Evolutionary conservation across 2,113 vertebrate species (phyloP), one percentile per base, ranked within the genome.

Genomic region (Platycercus adscitus): DNA sequence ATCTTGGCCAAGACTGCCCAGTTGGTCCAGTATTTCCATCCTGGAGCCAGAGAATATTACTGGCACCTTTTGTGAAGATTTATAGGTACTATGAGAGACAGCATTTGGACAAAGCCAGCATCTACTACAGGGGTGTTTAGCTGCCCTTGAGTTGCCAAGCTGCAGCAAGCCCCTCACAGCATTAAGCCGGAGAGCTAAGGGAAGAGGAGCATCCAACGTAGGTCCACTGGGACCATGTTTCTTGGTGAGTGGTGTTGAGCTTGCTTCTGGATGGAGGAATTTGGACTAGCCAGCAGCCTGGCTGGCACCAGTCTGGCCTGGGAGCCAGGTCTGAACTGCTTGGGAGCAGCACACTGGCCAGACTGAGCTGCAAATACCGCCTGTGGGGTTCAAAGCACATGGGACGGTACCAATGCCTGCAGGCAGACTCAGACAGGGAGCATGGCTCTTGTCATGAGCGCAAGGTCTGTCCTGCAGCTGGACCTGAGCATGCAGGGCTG

Each of bases 321-420:
- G 47, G 44, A 52, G 31, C 18, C 0, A 2, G 8, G 28, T 77
- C 13, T 39, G 64, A 43, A 1, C 29, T 29, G 44, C 39, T 11
- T 31, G 35, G 28, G 44, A 84, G 55, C 24, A 47, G 14, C 33
- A 21, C 26, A 3, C 7, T 9, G 65, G 31, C 23, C 13, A 6
- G 28, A 60, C 17, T 0, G 3, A 21, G 65, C 46, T 41, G 60
- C 44, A 19, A 0, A 3, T 19, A 1, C 1, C 0, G 0, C 6
- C 4, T 5, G 43, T 0, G 4, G 28, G 33, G 21, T 47, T 81
- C 25, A 9, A 39, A 35, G 66, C n/a, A 5, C 1, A 6, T 8
- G 44, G 41, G 33, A 23, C 8, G 0, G 44, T 7, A 31, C 11
- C 2, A 26, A 65, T 35, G 41, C 43, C 61, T 2, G 5, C 25